Evolutionary conservation across 1,140 invertebrate genomes (phyloP).

Genomic region (Drosophila elegans): DNA sequence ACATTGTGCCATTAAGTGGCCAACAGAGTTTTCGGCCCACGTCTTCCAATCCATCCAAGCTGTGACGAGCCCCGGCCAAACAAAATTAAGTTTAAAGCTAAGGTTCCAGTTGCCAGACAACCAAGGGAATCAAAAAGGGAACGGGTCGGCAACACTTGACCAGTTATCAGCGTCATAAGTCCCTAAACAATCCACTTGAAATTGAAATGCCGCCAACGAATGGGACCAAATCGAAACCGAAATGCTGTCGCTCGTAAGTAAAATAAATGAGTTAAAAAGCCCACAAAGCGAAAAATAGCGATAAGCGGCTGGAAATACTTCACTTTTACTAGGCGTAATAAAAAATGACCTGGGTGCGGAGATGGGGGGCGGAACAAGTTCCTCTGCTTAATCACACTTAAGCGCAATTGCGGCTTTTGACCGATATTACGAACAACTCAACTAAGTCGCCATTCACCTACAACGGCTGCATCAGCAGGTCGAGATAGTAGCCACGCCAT

Average conservation of each 20-base stretch:
- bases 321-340: conserved; percentile 42
- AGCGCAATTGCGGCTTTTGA: conserved; percentile 79
- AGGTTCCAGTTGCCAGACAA: conserved; percentile 24
- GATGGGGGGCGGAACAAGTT: conserved; percentile 8
- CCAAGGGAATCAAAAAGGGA: neutral
- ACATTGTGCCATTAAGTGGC: conserved; percentile 18
- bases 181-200: conserved; percentile 77
- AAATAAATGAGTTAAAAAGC: conserved; percentile 74
- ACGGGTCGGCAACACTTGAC: conserved; percentile 62
- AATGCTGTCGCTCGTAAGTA: conserved; percentile 51
- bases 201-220: conserved; percentile 54
- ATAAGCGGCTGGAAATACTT: conserved; percentile 61
- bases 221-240: conserved; percentile 32
- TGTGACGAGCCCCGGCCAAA: conserved; percentile 55
- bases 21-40: conserved; percentile 36
- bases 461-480: conserved; percentile 32
- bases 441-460: conserved; percentile 52
- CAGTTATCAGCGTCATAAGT: conserved; percentile 79
- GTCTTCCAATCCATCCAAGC: conserved; percentile 59
- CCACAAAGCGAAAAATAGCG: conserved; percentile 48
- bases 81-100: conserved; percentile 18
- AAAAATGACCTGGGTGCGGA: conserved; percentile 11
- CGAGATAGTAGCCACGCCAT: conserved; percentile 38
- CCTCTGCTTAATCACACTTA: conserved; percentile 73
- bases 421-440: conserved; percentile 68